Percentiles rank a stretch among this genome's conserved stretches.
phyloP scores from a whole-genome alignment of 2,888 invertebrate genomes.

The Epistrophella euchroma region DNA sequence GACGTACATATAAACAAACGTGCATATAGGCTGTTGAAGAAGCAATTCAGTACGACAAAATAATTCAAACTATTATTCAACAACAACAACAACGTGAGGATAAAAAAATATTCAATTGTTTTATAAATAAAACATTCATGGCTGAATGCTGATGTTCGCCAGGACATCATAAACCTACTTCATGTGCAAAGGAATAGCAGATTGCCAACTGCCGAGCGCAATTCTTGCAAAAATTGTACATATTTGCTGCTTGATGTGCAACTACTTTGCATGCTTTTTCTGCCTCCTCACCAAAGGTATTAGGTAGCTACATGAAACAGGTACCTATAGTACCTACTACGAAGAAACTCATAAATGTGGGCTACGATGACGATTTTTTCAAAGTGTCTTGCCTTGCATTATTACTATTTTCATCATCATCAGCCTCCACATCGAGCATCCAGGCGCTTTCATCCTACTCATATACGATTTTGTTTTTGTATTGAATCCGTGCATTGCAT shows the following conservation, averaged over 20 bases:
- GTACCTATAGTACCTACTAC: constrained; percentile 23
- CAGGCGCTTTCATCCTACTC: constrained; percentile 65
- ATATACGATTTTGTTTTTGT: constrained; percentile 37
- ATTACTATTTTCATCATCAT: constrained; percentile 76
- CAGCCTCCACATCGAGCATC: constrained; percentile 72
- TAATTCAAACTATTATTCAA: constrained; percentile 76
- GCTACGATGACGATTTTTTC: constrained; percentile 65
- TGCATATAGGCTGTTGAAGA: constrained; percentile 33
- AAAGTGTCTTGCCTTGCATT: constrained; percentile 73
- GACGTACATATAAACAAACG: constrained; percentile 22
- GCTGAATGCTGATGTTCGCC: constrained; percentile 69
- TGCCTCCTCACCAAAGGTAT: constrained; percentile 28
- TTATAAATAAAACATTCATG: constrained; percentile 75
- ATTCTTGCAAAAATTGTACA: constrained; percentile 67
- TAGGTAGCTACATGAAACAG: constrained; percentile 34
- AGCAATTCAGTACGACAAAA: constrained; percentile 70
- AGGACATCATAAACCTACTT: constrained; percentile 14
- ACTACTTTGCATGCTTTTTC: constrained; percentile 69
- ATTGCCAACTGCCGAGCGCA: constrained; percentile 69
- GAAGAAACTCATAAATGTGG: constrained; percentile 52
- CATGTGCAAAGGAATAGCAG: not conserved
- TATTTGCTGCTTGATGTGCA: constrained; percentile 63
- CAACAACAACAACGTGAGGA: constrained; percentile 77
- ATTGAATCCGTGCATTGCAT: constrained; percentile 73
- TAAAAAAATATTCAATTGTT: constrained; percentile 73